Evolutionary conservation across 2,888 invertebrate species (phyloP), one percentile per base, ranked within the genome.

Genomic region (Acanthoscelides obtectus): DNA sequence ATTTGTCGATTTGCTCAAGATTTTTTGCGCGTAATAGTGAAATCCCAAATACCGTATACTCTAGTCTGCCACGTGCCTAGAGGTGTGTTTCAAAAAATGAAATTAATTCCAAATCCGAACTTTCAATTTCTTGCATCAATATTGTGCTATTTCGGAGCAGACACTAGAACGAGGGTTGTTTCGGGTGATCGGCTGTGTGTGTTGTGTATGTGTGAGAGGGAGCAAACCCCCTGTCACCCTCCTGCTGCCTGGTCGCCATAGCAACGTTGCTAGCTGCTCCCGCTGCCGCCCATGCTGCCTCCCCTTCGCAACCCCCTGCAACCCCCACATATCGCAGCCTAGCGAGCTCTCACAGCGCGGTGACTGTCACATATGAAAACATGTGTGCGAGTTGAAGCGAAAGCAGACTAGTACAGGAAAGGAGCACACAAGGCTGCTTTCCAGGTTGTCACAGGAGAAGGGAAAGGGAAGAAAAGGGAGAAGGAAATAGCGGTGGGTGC

Each of bases 311-410:
- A 21, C 71, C 72, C 70, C 75, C 75, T 72, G 69, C 71, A 66
- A 65, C 70, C 68, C 72, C 71, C 71, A 69, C 66, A 66, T 66
- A 3, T 66, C 66, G 21, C 70, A 73, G 71, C 75, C 75, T 74
- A 78, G 78, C 77, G n/a, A n/a, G n/a, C n/a, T n/a, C n/a, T n/a
- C 45, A 3, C 45, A 17, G 45, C 45, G 8, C 45, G 45, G 17
- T 12, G 79, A 78, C 78, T 82, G 82, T 83, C 83, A 83, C 83
- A 84, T 84, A 84, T 84, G 84, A 84, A 81, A 82, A 83, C 79
- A 80, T 66, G 22, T 66, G 22, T 66, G 22, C 20, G 22, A n/a
- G 22, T 66, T 21, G 20, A 45, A 45, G 45, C 45, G n/a, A n/a
- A 4, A 6, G 45, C 45, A 6, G 12, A 6, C 8, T 1, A 3